phyloP scores from a whole-genome alignment of 2,888 invertebrate species.

The Drosophila fungiperda region DNA sequence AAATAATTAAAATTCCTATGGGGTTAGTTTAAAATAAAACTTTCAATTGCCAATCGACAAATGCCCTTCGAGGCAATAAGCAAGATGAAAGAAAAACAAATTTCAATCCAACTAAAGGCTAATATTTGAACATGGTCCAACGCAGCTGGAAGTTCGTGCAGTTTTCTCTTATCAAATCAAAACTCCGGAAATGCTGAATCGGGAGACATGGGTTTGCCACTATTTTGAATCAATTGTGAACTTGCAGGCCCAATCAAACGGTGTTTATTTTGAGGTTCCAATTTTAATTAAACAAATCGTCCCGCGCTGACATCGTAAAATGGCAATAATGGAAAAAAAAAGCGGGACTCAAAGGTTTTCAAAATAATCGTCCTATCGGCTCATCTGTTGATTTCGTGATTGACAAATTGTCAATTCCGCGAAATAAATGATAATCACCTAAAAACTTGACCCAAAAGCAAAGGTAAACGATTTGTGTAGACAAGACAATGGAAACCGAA shows the following conservation, averaged over 20 bases:
- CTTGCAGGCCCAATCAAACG: background rate
- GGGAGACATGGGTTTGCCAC: background rate
- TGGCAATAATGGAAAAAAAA: background rate
- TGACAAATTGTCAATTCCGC: constrained; percentile 62
- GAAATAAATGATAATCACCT: constrained; percentile 54
- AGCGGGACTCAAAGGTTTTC: background rate
- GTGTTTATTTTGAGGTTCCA: background rate
- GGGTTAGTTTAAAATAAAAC: background rate
- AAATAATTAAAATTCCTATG: background rate
- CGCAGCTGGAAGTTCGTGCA: background rate
- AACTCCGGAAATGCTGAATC: background rate
- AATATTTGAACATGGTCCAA: background rate
- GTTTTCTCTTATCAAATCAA: constrained; percentile 1
- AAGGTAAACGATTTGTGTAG: background rate
- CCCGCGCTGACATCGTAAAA: constrained; percentile 4
- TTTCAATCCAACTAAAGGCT: background rate
- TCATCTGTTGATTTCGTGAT: constrained; percentile 44
- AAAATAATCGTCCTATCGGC: constrained; percentile 9
- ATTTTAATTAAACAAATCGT: constrained; percentile 21
- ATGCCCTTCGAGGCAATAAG: constrained; percentile 1
- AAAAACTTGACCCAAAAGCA: constrained; percentile 32
- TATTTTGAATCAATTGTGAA: background rate
- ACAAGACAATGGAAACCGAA: background rate
- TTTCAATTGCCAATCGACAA: background rate
- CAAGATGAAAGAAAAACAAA: background rate